Percentiles rank a stretch among this genome's conserved stretches.
These are phyloP conservation scores for Antrozous pallidus DNA, from an alignment of 2,797 vertebrate species.

Conservation along the genomic window DNA sequence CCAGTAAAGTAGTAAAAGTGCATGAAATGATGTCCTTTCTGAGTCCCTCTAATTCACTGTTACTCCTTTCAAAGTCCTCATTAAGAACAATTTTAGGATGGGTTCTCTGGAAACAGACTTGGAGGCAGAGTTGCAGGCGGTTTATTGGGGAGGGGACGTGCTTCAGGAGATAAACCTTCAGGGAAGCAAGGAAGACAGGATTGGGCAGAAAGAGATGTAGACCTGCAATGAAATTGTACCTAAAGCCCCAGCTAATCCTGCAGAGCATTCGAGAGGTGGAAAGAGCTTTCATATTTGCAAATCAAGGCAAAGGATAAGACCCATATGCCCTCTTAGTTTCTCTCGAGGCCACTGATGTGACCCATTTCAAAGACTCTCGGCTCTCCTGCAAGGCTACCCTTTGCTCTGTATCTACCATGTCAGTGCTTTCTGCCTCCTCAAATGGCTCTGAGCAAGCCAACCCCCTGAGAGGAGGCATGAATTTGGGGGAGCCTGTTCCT, in stretches of 20 bases:
- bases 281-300: background rate
- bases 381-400: background rate
- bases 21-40: background rate
- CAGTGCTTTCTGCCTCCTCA: background rate
- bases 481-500: no score
- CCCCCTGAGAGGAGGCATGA: background rate
- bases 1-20: background rate
- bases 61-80: background rate
- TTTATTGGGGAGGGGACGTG: background rate
- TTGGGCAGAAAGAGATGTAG: background rate
- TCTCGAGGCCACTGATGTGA: background rate
- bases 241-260: background rate
- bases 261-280: background rate
- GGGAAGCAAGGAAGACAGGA: background rate
- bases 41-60: background rate
- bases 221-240: background rate
- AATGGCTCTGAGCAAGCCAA: background rate
- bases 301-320: background rate
- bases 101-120: background rate
- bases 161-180: background rate
- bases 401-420: background rate
- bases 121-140: background rate
- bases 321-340: background rate
- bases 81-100: background rate
- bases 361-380: background rate